phyloP scores from a whole-genome alignment of 2,888 invertebrate species.

The Zygogramma bicolorata region DNA sequence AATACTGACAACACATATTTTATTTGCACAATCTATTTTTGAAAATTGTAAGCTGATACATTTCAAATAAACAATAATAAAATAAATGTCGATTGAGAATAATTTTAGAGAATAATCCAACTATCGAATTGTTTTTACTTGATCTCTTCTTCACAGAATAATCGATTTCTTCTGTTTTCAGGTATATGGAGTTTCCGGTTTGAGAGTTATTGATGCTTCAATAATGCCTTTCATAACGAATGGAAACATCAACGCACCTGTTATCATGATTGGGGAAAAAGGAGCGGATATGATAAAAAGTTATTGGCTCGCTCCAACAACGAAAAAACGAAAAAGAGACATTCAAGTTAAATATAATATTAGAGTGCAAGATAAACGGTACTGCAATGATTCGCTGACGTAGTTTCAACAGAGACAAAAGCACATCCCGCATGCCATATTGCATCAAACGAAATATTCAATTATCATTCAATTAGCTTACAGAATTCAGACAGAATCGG shows the following conservation, averaged over 20 bases:
- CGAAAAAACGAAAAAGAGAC: conserved; percentile 41
- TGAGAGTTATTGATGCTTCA: conserved; percentile 88
- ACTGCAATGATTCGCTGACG: not conserved
- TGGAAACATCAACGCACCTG: conserved; percentile 89
- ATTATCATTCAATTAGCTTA: too few relatives aligned
- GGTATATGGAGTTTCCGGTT: conserved; percentile 75
- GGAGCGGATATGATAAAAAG: conserved; percentile 85
- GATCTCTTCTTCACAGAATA: conserved; percentile 56
- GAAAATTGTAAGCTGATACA: too few relatives aligned
- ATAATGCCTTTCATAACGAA: conserved; percentile 90
- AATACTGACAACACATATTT: too few relatives aligned
- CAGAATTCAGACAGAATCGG: too few relatives aligned
- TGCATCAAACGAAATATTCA: too few relatives aligned
- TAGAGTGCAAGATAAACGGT: conserved; percentile 35
- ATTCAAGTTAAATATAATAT: conserved; percentile 48
- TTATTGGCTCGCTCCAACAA: conserved; percentile 51
- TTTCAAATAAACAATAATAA: too few relatives aligned
- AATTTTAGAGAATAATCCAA: too few relatives aligned
- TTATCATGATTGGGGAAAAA: conserved; percentile 90
- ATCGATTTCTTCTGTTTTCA: conserved; percentile 12
- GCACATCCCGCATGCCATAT: not conserved
- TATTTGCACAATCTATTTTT: too few relatives aligned
- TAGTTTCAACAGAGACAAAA: not conserved
- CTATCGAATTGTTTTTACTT: too few relatives aligned
- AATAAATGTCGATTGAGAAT: too few relatives aligned